Percentiles rank a stretch among this genome's conserved stretches.
phyloP scores from a whole-genome alignment of 2,113 vertebrate species.

The Leptobrachium leishanense region DNA sequence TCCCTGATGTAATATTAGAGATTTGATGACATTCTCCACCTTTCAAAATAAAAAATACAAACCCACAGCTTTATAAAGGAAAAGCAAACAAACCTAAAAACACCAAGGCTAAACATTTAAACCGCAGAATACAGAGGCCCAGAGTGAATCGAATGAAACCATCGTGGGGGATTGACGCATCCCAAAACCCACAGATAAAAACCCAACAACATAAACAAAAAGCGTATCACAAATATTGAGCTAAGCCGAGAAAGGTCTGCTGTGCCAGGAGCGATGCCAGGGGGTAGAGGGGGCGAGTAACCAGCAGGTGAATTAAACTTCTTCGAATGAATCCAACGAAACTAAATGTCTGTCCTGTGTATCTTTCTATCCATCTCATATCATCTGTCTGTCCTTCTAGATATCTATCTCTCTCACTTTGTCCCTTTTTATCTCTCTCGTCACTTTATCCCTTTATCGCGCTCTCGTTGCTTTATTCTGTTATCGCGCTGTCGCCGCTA shows the following conservation, averaged over 20 bases:
- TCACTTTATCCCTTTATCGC: too few relatives aligned
- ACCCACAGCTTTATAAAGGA: not conserved
- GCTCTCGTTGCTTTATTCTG: too few relatives aligned
- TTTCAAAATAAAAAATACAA: not conserved
- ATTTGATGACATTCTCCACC: not conserved
- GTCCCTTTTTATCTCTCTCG: too few relatives aligned
- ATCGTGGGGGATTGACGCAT: conserved; percentile 11
- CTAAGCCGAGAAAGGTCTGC: conserved; percentile 10
- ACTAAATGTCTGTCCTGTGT: too few relatives aligned
- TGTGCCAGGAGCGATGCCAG: conserved; percentile 23
- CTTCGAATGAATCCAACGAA: too few relatives aligned
- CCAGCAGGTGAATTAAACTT: not conserved
- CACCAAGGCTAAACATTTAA: not conserved
- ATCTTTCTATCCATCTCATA: too few relatives aligned
- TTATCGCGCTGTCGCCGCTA: too few relatives aligned
- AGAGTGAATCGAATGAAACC: conserved; percentile 29
- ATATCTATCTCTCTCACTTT: too few relatives aligned
- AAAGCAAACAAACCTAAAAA: not conserved
- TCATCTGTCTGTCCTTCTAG: too few relatives aligned
- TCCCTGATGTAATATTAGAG: not conserved
- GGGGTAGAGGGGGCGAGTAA: not conserved
- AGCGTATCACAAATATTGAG: conserved; percentile 37
- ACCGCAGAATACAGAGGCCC: not conserved
- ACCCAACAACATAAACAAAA: conserved; percentile 30
- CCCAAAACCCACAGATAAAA: conserved; percentile 44